These are phyloP conservation scores for Eurytoma californica DNA, from an alignment of 2,888 invertebrate species.

Conservation along the genomic window DNA sequence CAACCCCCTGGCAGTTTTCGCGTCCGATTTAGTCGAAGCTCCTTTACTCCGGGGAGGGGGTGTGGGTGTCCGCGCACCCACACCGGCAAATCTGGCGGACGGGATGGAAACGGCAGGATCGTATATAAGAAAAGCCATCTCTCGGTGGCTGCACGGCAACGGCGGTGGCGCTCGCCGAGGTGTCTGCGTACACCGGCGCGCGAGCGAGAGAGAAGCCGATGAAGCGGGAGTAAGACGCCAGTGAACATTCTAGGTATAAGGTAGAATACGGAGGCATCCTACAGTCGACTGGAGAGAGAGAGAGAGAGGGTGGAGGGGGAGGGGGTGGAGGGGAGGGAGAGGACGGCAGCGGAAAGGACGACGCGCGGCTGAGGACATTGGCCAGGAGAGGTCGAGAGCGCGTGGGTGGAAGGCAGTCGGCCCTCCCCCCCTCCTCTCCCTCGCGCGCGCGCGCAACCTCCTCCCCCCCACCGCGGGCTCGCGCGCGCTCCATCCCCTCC, in stretches of 20 bases:
- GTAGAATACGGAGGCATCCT: constrained; percentile 13
- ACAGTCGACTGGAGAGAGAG: constrained; percentile 1
- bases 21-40: constrained; percentile 46
- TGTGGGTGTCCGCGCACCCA: constrained; percentile 8
- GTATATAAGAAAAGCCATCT: constrained; percentile 36
- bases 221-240: constrained; percentile 45
- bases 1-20: constrained; percentile 29
- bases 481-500: background rate
- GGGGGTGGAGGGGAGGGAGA: background rate
- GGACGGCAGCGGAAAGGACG: constrained; percentile 37
- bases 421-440: background rate
- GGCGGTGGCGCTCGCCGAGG: background rate
- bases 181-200: background rate
- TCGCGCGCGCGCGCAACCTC: background rate
- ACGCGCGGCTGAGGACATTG: constrained; percentile 53
- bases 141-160: constrained; percentile 16
- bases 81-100: constrained; percentile 34
- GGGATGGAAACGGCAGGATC: constrained; percentile 13
- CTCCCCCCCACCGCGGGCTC: background rate
- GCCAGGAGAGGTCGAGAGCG: constrained; percentile 54
- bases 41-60: constrained; percentile 35
- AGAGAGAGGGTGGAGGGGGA: background rate
- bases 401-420: constrained; percentile 35
- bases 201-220: constrained; percentile 23
- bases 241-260: constrained; percentile 47